Base-by-base conservation (phyloP, 2,888 invertebrate species). In the Drosophila demipolita region DNA sequence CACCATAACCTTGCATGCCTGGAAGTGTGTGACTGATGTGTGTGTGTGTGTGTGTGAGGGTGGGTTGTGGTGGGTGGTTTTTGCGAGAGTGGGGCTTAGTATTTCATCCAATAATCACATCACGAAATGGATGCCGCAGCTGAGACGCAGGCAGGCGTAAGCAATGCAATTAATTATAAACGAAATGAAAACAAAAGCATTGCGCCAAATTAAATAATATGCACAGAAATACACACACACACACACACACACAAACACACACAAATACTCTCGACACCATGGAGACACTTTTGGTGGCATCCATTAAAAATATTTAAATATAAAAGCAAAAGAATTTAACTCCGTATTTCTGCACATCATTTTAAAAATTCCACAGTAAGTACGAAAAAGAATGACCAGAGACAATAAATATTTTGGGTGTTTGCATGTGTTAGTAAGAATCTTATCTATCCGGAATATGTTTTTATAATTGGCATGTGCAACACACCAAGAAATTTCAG, bases 141-240 rank as follows among this genome's bases (percentile, higher is more conserved):
- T 77, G 77, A 65, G 60, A 61, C 70, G 49, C 80, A 80, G 68
- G 85, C 79, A 79, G 73, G 80, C 87, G 83, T 81, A 75, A 87
- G 87, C 87, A 86, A 86, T 86, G 87, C 85, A 87, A 86, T 86
- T 86, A 86, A 86, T 87, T 87, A 87, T 81, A 87, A 80, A 86
- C 79, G 75, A 87, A 84, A 84, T 71, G 75, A 81, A 87, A 85
- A 85, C 87, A 85, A 85, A 85, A 80, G 85, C 85, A 86, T 73
- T 77, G 79, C 74, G 71, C 70, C 66, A 84, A 87, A 85, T 85
- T 84, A 80, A 82, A 81, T 84, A 78, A 84, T 69, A 77, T 69
- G 68, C 55, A 62, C 55, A 72, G 12, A 33, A 66, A 42, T 55
- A 50, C 32, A 49, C 29, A 49, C 38, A 40, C 3, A 38, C n/a